Conservation (phyloP, 2,888 invertebrate genomes). For the Podotricha telesiphe region DNA sequence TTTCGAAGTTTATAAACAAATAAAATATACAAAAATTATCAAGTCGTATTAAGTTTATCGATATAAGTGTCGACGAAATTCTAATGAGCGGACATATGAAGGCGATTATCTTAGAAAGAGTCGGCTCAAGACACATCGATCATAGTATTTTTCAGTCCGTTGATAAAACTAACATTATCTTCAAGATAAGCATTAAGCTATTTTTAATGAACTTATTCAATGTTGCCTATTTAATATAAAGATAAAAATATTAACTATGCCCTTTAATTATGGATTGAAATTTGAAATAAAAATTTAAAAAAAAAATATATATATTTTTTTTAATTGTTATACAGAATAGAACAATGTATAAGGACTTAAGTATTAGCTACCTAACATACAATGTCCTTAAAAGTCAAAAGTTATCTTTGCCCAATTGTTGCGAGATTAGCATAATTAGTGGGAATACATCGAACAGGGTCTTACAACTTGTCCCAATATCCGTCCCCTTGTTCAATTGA, state of each 20-base stretch:
- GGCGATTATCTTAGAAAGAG: constrained; percentile 46
- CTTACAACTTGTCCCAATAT: too few species aligned
- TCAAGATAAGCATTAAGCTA: constrained; percentile 53
- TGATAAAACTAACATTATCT: constrained; percentile 68
- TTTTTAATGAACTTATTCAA: constrained; percentile 47
- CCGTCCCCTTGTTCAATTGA: too few species aligned
- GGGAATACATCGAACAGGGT: too few species aligned
- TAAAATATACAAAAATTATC: constrained; percentile 18
- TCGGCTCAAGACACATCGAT: constrained; percentile 62
- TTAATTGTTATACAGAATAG: too few species aligned
- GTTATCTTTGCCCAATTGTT: too few species aligned
- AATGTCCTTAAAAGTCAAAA: too few species aligned
- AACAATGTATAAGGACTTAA: too few species aligned
- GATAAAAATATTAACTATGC: not conserved
- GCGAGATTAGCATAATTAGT: too few species aligned
- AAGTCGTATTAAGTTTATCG: constrained; percentile 28
- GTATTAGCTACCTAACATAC: too few species aligned
- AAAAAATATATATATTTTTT: too few species aligned
- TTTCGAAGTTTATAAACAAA: not conserved
- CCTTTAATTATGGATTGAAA: not conserved
- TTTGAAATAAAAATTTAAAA: not conserved
- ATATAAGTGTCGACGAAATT: constrained; percentile 41
- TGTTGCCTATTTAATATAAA: constrained; percentile 22
- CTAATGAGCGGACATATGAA: constrained; percentile 41
- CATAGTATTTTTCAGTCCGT: constrained; percentile 74